A percentile compares a stretch with the other conserved stretches of the same genome.
These are phyloP conservation scores for Drosophila mercatorum DNA, from an alignment of 2,888 invertebrate species.

Conservation along the genomic window DNA sequence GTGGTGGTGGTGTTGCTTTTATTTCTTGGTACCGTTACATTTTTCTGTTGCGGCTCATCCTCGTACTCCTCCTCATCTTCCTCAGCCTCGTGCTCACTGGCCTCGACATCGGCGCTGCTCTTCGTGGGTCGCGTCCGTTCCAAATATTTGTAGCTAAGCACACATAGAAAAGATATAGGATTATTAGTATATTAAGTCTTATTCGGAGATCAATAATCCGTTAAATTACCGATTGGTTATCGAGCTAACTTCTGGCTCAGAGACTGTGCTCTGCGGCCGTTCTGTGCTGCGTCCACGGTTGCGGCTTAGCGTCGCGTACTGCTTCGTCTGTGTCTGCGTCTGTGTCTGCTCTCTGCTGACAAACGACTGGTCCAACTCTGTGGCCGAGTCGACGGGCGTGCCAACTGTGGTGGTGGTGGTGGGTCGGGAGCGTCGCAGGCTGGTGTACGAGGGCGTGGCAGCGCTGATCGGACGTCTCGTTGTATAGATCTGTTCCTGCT, in stretches of 20 bases:
- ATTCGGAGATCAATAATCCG: background rate
- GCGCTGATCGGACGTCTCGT: slow-evolving; percentile 63
- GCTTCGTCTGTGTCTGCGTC: slow-evolving; percentile 44
- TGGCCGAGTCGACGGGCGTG: slow-evolving; percentile 17
- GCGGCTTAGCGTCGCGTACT: slow-evolving; percentile 77
- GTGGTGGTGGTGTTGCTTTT: slow-evolving; percentile 76
- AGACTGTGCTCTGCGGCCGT: slow-evolving; percentile 46
- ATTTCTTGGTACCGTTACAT: slow-evolving; percentile 83
- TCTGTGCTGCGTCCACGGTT: slow-evolving; percentile 64
- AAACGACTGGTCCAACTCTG: slow-evolving; percentile 5
- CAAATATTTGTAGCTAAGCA: slow-evolving; percentile 80
- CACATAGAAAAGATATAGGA: background rate
- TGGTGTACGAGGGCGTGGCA: slow-evolving; percentile 88
- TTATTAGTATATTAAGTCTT: too few relatives aligned
- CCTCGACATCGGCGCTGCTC: slow-evolving; percentile 42
- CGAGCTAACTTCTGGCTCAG: slow-evolving; percentile 46
- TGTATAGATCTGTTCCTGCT: slow-evolving; percentile 26
- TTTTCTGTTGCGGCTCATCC: slow-evolving; percentile 72
- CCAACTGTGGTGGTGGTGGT: slow-evolving; percentile 81
- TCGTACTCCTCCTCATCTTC: slow-evolving; percentile 66
- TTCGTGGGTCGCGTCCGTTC: slow-evolving; percentile 81
- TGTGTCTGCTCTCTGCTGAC: slow-evolving; percentile 36
- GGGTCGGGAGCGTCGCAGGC: slow-evolving; percentile 88
- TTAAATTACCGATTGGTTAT: slow-evolving; percentile 71
- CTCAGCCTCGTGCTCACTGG: slow-evolving; percentile 48